Evolutionary conservation across 2,113 vertebrate species (phyloP), one percentile per base, ranked within the genome.

Genomic region (Strix uralensis): DNA sequence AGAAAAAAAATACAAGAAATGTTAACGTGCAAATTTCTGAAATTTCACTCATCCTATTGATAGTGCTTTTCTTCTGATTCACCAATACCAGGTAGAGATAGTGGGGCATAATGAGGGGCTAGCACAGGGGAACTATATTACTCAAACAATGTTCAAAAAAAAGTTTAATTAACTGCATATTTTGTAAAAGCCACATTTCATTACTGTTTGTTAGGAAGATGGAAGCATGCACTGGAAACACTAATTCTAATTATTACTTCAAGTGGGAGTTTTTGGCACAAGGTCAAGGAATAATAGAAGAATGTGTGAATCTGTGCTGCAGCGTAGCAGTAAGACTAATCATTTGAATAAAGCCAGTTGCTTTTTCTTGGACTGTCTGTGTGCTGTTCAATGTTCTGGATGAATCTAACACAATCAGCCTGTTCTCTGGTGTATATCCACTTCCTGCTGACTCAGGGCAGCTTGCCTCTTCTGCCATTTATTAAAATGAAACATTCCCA

Each of bases 271-370:
- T 98, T 98, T 98, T 98, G 98, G 98, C 98, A 97, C 96, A 94
- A 97, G 98, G 98, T 98, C 98, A 98, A 97, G 93, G 98, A 98
- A 98, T 98, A 98, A 98, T 98, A 98, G 97, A 98, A 98, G 98
- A 98, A 98, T 97, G 98, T 98, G 98, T 98, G 98, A 98, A 98
- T 98, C 96, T 98, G 97, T 96, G 97, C 96, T 97, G 93, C 90
- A 93, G 97, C 92, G 94, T 96, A 94, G 97, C 98, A 97, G 98
- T 97, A 96, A 98, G 97, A 98, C 97, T 98, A 98, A 98, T 98
- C 98, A 99, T 98, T 98, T 97, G 97, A 98, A 98, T 98, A 98
- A 98, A 98, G 97, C 92, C 97, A 97, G 97, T 97, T 97, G 96
- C 97, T 97, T 96, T 96, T 94, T 97, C 96, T 96, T 97, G 97